Conservation (phyloP, 2,888 invertebrate genomes). For the Syritta pipiens region DNA sequence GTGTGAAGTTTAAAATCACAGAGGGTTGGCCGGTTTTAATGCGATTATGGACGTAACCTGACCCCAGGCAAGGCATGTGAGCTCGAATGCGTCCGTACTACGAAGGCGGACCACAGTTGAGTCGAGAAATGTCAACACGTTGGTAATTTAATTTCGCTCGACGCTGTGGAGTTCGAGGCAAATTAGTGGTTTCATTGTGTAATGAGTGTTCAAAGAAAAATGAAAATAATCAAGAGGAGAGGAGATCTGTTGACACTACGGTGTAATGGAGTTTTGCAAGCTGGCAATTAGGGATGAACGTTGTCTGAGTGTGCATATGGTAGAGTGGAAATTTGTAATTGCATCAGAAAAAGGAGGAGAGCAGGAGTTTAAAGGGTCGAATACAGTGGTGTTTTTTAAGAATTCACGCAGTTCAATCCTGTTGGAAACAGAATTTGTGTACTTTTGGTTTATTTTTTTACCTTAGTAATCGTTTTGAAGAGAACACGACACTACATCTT, state of each 20-base stretch:
- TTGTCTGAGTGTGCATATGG: conserved; percentile 25
- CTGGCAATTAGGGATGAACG: conserved; percentile 36
- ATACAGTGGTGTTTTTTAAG: no score
- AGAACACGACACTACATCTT: no score
- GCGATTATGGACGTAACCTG: conserved; percentile 58
- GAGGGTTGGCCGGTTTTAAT: conserved; percentile 60
- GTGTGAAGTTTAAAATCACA: conserved; percentile 53
- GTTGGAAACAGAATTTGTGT: no score
- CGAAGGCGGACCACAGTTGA: conserved; percentile 37
- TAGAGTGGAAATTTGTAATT: no score
- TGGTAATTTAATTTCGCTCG: conserved; percentile 57
- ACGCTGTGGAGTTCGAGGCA: conserved; percentile 61
- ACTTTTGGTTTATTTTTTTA: no score
- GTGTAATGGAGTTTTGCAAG: conserved; percentile 14
- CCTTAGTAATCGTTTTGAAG: no score
- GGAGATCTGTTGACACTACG: conserved; percentile 52
- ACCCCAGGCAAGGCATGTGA: no score
- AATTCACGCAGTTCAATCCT: no score
- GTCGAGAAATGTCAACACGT: conserved; percentile 57
- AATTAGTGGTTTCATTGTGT: conserved; percentile 78
- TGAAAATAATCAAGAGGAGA: conserved; percentile 38
- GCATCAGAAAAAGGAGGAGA: no score
- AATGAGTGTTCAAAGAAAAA: conserved; percentile 58
- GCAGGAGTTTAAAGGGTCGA: no score
- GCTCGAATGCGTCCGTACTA: no score